Conservation (phyloP, 1,140 invertebrate genomes). For the Drosophila punjabiensis region DNA sequence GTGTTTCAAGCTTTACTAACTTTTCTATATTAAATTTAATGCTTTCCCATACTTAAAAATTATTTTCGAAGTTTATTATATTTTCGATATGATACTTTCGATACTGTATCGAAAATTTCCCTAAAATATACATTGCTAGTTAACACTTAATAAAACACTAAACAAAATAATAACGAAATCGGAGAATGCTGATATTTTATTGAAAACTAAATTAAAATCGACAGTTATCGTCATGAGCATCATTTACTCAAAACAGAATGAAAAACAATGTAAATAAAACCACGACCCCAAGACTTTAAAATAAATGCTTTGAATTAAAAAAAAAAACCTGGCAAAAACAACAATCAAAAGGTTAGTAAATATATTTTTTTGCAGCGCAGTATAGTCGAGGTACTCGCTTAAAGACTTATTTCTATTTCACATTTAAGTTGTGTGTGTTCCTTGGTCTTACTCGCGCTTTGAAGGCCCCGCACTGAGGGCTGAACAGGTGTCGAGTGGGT, state of each 20-base stretch:
- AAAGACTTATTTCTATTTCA: slow-evolving; percentile 2
- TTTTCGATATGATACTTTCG: too few relatives aligned
- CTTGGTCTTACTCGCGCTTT: slow-evolving; percentile 30
- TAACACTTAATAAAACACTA: too few relatives aligned
- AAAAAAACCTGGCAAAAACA: background rate
- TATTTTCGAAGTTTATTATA: too few relatives aligned
- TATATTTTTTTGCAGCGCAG: background rate
- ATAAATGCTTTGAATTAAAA: background rate
- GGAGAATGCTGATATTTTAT: too few relatives aligned
- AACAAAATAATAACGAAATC: too few relatives aligned
- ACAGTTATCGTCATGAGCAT: background rate
- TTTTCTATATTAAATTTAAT: too few relatives aligned
- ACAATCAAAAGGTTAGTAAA: background rate
- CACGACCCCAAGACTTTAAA: background rate
- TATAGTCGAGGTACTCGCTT: background rate
- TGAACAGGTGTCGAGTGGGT: slow-evolving; percentile 31
- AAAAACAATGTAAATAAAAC: background rate
- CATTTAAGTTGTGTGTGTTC: slow-evolving; percentile 68
- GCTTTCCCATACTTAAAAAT: too few relatives aligned
- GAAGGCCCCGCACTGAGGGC: slow-evolving; percentile 24
- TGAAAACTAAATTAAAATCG: too few relatives aligned
- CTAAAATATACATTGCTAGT: too few relatives aligned
- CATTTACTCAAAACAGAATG: background rate
- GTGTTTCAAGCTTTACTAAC: too few relatives aligned
- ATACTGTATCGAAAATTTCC: too few relatives aligned